A percentile compares a stretch with the other conserved stretches of the same genome.
Evolutionary conservation across 2,888 invertebrate genomes (phyloP).

Genomic region (Myopa tessellatipennis): DNA sequence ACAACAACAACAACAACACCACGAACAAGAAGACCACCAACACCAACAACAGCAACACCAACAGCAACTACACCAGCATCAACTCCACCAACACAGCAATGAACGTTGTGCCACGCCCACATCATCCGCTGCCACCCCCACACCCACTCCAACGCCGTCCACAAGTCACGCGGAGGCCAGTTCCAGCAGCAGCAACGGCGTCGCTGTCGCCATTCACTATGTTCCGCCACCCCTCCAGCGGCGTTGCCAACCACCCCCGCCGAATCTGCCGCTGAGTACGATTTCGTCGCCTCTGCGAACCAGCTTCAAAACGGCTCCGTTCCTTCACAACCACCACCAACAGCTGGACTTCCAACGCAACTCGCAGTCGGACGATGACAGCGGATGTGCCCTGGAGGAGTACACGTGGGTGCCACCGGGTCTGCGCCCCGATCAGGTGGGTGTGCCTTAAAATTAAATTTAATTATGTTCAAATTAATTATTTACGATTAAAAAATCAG

Average conservation of each 20-base stretch:
- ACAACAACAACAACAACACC: slow-evolving; percentile 46
- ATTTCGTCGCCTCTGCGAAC: slow-evolving; percentile 64
- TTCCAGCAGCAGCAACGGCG: slow-evolving; percentile 56
- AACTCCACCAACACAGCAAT: slow-evolving; percentile 42
- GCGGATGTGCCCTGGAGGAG: slow-evolving; percentile 96
- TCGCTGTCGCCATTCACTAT: slow-evolving; percentile 58
- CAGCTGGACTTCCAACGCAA: slow-evolving; percentile 81
- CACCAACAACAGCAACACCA: slow-evolving; percentile 47
- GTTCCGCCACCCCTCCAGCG: slow-evolving; percentile 60
- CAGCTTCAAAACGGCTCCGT: slow-evolving; percentile 63
- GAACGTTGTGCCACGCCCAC: slow-evolving; percentile 49
- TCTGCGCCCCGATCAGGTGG: slow-evolving; percentile 94
- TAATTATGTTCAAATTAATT: no score
- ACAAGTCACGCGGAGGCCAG: slow-evolving; percentile 55
- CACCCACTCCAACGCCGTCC: slow-evolving; percentile 46
- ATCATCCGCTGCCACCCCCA: slow-evolving; percentile 50
- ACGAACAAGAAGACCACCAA: slow-evolving; percentile 44
- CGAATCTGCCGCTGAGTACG: slow-evolving; percentile 62
- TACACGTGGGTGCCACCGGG: slow-evolving; percentile 99
- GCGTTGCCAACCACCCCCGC: slow-evolving; percentile 58
- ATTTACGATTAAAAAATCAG: no score
- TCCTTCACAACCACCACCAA: slow-evolving; percentile 65
- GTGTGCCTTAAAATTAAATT: slow-evolving; percentile 46
- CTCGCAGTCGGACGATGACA: slow-evolving; percentile 96
- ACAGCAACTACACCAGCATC: slow-evolving; percentile 42